Evolutionary conservation across 2,113 vertebrate genomes (phyloP).

Genomic region (Burhinus oedicnemus): DNA sequence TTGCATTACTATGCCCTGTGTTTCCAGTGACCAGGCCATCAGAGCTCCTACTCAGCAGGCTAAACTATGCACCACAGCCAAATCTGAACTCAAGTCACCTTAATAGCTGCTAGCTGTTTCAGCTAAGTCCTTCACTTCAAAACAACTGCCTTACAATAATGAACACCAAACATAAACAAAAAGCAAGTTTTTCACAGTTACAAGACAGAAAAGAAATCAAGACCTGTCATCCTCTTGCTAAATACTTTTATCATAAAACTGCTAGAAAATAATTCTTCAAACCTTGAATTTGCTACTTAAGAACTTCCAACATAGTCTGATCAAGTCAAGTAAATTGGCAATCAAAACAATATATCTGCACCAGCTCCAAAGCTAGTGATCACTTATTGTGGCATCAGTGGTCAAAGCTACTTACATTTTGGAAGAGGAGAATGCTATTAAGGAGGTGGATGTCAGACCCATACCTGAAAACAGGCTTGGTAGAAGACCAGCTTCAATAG

Average conservation of each 20-base stretch:
- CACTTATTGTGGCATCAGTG: not conserved
- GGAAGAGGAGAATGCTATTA: not conserved
- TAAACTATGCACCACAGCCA: not conserved
- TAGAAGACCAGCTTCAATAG: not conserved
- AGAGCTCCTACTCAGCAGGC: not conserved
- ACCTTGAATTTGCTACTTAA: not conserved
- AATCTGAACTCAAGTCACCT: not conserved
- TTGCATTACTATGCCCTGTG: not conserved
- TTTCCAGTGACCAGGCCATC: not conserved
- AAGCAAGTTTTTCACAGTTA: not conserved
- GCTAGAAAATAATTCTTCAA: not conserved
- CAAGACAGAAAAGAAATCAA: not conserved
- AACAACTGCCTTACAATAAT: not conserved
- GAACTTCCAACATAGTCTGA: not conserved
- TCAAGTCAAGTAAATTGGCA: not conserved
- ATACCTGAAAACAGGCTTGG: not conserved
- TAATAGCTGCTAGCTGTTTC: not conserved
- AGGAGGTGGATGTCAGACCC: not conserved
- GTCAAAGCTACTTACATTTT: not conserved
- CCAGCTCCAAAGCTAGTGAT: not conserved
- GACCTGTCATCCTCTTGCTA: not conserved
- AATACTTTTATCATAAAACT: not conserved
- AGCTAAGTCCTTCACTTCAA: not conserved
- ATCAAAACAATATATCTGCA: not conserved
- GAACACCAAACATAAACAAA: not conserved